These are phyloP conservation scores for Leucopternis melanops DNA, from an alignment of 2,113 vertebrate species.

Conservation along the genomic window DNA sequence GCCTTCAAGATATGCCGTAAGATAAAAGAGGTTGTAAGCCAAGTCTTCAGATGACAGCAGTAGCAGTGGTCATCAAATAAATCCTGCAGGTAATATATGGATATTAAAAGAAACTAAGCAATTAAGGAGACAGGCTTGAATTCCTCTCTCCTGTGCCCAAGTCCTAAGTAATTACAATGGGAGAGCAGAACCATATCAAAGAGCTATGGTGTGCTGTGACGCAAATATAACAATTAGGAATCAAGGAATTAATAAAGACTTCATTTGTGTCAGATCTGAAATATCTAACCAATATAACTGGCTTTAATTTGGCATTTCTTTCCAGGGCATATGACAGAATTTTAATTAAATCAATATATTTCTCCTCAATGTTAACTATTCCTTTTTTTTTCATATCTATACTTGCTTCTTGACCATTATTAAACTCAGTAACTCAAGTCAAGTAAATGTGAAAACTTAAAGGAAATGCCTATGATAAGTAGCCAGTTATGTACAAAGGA, in stretches of 20 bases:
- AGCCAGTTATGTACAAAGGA: neutral
- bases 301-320: conserved; percentile 37
- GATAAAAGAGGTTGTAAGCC: neutral
- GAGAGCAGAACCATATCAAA: neutral
- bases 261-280: conserved; percentile 50
- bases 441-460: conserved; percentile 16
- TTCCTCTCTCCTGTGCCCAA: neutral
- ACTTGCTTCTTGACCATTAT: conserved; percentile 49
- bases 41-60: neutral
- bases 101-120: neutral
- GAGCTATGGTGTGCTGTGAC: neutral
- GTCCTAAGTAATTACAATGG: neutral
- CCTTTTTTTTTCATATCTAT: neutral
- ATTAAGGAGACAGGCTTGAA: neutral
- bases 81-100: neutral
- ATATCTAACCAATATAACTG: conserved; percentile 46
- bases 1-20: neutral
- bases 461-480: neutral
- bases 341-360: conserved; percentile 67
- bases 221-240: conserved; percentile 41
- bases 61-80: neutral
- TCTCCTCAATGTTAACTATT: conserved; percentile 10
- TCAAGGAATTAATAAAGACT: conserved; percentile 51
- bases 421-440: conserved; percentile 50
- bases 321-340: neutral